Evolutionary conservation across 1,140 invertebrate genomes (phyloP).

Genomic region (Cylas formicarius): DNA sequence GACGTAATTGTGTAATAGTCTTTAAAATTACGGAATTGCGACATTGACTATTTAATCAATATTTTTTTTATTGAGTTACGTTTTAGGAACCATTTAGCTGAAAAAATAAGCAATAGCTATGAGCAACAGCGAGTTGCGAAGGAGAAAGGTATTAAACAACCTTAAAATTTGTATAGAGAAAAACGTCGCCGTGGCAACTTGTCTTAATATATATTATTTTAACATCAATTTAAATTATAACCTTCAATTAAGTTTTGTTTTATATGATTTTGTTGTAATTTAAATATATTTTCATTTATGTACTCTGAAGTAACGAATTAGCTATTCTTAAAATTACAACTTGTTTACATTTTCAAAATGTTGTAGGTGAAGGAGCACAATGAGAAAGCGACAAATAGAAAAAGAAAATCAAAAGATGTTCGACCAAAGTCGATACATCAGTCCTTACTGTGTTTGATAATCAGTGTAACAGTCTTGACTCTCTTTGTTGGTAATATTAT

Average conservation of each 20-base stretch:
- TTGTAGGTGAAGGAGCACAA: slow-evolving; percentile 36
- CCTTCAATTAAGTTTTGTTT: not conserved
- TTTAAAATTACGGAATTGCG: no score
- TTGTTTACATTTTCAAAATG: not conserved
- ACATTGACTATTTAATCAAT: no score
- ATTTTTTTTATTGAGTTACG: no score
- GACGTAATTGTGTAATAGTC: no score
- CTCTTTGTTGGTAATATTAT: slow-evolving; percentile 33
- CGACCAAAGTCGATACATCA: slow-evolving; percentile 28
- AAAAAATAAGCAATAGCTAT: no score
- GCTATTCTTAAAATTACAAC: not conserved
- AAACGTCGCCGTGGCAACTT: slow-evolving; percentile 6
- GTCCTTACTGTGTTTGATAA: slow-evolving; percentile 37
- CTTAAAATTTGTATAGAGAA: slow-evolving; percentile 9
- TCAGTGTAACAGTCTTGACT: slow-evolving; percentile 37
- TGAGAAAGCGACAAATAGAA: slow-evolving; percentile 27
- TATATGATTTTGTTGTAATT: slow-evolving; percentile 8
- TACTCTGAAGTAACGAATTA: slow-evolving; percentile 6
- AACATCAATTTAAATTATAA: slow-evolving; percentile 2
- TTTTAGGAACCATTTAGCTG: no score
- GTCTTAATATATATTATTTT: slow-evolving; percentile 8
- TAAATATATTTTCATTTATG: not conserved
- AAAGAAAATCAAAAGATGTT: slow-evolving; percentile 27
- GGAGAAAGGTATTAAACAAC: slow-evolving; percentile 24
- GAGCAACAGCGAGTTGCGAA: slow-evolving; percentile 25